These are phyloP conservation scores for Chloropsis hardwickii DNA, from an alignment of 2,113 vertebrate species.

Conservation along the genomic window DNA sequence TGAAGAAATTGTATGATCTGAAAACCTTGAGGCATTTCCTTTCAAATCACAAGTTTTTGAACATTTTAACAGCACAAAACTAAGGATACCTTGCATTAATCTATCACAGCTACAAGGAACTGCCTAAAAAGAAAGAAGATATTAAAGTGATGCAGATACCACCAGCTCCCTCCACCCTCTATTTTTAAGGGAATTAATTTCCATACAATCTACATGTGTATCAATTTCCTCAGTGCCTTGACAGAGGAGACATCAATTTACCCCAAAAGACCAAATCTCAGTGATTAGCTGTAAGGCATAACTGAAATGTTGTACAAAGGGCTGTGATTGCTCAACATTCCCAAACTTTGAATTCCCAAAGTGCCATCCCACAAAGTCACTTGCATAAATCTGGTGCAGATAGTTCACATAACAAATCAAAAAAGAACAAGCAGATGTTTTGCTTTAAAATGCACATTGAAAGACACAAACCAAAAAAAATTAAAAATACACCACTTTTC, in stretches of 20 bases:
- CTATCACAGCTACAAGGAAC: neutral
- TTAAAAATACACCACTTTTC: neutral
- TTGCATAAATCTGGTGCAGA: neutral
- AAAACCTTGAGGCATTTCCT: conserved; percentile 12
- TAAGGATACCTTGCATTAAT: conserved; percentile 12
- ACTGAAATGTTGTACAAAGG: neutral
- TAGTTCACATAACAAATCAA: rapidly evolving
- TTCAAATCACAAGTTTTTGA: conserved; percentile 2
- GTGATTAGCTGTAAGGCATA: neutral
- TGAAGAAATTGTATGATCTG: neutral
- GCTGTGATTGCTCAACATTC: neutral
- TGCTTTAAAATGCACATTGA: neutral
- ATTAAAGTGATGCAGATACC: neutral
- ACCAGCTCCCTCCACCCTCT: neutral
- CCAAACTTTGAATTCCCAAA: neutral
- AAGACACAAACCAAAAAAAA: neutral
- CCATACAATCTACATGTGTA: rapidly evolving
- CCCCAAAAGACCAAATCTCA: neutral
- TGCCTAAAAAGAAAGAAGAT: conserved; percentile 38
- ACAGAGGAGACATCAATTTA: rapidly evolving
- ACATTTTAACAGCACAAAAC: neutral
- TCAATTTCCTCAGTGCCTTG: neutral
- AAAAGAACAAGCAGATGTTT: neutral
- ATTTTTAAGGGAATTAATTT: neutral
- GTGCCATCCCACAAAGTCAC: neutral